Conservation (phyloP, 2,113 vertebrate genomes). For the Eptesicus fuscus region DNA sequence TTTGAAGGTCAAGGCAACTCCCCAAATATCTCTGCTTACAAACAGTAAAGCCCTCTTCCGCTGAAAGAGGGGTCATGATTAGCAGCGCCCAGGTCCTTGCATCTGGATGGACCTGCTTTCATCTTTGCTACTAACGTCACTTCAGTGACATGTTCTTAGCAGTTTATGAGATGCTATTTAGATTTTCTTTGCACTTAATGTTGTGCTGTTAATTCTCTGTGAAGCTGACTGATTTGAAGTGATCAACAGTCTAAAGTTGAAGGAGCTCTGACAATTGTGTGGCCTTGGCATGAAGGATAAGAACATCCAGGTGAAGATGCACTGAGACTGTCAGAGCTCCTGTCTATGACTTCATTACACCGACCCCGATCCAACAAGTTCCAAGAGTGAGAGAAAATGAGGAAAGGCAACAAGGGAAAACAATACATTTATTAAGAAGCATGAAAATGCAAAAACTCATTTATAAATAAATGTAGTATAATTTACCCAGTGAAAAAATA, state of each 20-base stretch:
- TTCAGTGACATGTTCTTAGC: not conserved
- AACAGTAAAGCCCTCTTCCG: not conserved
- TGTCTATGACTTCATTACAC: not conserved
- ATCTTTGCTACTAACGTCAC: not conserved
- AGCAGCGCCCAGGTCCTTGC: not conserved
- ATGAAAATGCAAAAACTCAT: slow-evolving; percentile 65
- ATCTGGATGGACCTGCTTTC: not conserved
- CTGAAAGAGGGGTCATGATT: not conserved
- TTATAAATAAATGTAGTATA: slow-evolving; percentile 71
- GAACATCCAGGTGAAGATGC: not conserved
- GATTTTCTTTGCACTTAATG: not conserved
- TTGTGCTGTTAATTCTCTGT: not conserved
- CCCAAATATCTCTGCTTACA: not conserved
- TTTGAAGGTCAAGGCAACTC: not conserved
- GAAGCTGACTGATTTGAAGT: not conserved
- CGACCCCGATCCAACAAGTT: not conserved
- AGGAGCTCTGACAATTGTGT: not conserved
- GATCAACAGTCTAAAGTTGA: not conserved
- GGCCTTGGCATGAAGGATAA: not conserved
- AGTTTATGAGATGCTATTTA: not conserved
- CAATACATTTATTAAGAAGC: slow-evolving; percentile 77
- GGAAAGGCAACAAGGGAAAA: slow-evolving; percentile 46
- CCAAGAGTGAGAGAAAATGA: not conserved
- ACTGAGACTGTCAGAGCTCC: not conserved
- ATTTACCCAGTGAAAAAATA: slow-evolving; percentile 64